A percentile compares a stretch with the other conserved stretches of the same genome.
Conservation (phyloP, 2,888 invertebrate species). For the Apantesis nais region DNA sequence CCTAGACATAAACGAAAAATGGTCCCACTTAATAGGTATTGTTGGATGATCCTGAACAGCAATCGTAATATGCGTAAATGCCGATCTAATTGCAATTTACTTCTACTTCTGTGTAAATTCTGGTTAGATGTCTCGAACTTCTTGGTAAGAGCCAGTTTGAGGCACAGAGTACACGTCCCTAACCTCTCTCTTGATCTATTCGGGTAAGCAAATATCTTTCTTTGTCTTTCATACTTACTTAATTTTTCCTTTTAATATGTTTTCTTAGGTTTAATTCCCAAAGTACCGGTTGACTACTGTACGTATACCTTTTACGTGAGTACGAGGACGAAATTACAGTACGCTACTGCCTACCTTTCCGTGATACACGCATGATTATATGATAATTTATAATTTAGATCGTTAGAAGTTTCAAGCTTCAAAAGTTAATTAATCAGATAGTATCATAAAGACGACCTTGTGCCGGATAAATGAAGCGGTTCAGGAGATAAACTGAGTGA, state of each 20-base stretch:
- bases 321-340: too few relatives aligned
- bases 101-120: too few relatives aligned
- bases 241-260: too few relatives aligned
- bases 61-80: too few relatives aligned
- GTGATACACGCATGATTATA: neutral
- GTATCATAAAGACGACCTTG: conserved; percentile 40
- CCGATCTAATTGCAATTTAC: too few relatives aligned
- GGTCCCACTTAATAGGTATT: neutral
- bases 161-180: neutral
- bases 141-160: too few relatives aligned
- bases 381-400: neutral
- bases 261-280: too few relatives aligned
- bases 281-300: too few relatives aligned
- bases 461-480: conserved; percentile 16
- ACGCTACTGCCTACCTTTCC: too few relatives aligned
- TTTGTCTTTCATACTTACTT: too few relatives aligned
- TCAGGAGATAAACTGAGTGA: conserved; percentile 28
- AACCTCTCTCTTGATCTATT: neutral
- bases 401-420: neutral
- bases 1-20: neutral
- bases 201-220: neutral
- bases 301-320: too few relatives aligned
- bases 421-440: conserved; percentile 23
- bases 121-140: too few relatives aligned
- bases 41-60: neutral